Base-by-base conservation (phyloP, 2,797 vertebrate genomes). In the Ataeniobius toweri region DNA sequence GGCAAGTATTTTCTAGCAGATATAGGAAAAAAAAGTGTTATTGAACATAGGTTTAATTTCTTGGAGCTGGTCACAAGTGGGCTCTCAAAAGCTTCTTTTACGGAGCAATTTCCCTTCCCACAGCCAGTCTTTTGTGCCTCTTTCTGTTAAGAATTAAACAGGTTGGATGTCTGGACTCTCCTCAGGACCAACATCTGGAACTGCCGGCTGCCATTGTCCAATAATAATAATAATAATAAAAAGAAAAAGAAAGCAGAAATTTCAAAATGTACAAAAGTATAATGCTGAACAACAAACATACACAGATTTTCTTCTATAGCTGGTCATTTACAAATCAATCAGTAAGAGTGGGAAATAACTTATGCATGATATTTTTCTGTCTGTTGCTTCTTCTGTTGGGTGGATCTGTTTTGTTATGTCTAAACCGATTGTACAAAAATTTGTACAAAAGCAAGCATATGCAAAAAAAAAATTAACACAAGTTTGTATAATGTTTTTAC, bases 401-500 rank as follows among this genome's bases (percentile, higher is more conserved):
- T 88, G 84, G 89, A 88, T 91, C 86, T 80, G 85, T 90, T 94
- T 94, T 93, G 89, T 90, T 93, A 91, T 92, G 90, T 93, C 83
- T 83, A 87, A 92, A 91, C 88, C 87, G 85, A 85, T 94, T 93
- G 88, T 92, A 88, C 73, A 91, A 88, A 85, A 55, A 91, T 95
- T 95, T 95, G 78, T 95, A 95, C 63, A 93, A 92, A 91, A 89
- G 69, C 87, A 82, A 86, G 75, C 75, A 72, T 77, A 82, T 63
- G 68, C 53, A 56, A 84, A 80, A 86, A 80, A 80, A 83, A 81
- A 73, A 80, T 46, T 51, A 78, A 74, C 91, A 89, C 88, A 89
- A 82, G 81, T 96, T 96, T 95, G 89, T 95, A 95, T 86, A 46
- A 93, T 76, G 75, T 95, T 96, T 95, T 94, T 95, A 95, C 93